phyloP scores from a whole-genome alignment of 1,140 invertebrate genomes.

The Ostrea denselamellosa region DNA sequence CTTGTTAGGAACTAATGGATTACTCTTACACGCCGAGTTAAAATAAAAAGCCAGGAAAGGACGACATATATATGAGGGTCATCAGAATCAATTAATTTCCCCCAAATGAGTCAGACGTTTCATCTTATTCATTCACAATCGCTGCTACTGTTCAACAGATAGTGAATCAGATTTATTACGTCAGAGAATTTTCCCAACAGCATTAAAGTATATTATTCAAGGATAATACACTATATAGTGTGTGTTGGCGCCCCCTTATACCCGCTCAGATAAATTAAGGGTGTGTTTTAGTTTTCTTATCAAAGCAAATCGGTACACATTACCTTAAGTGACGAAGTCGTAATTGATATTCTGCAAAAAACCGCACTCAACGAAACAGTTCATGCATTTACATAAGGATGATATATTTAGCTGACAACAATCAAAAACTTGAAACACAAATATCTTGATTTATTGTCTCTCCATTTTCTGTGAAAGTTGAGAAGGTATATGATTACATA shows the following conservation, averaged over 20 bases:
- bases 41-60: neutral
- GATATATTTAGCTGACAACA: neutral
- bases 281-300: conserved; percentile 29
- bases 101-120: neutral
- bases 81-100: conserved; percentile 11
- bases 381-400: neutral
- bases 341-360: neutral
- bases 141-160: neutral
- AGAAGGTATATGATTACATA: no score
- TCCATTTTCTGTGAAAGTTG: neutral
- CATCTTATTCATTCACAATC: conserved; percentile 19
- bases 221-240: neutral
- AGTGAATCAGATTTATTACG: conserved; percentile 15
- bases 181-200: neutral
- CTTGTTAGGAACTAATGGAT: neutral
- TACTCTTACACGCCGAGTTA: neutral
- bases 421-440: neutral
- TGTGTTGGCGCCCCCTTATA: neutral
- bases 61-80: neutral
- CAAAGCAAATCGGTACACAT: neutral
- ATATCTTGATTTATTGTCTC: neutral
- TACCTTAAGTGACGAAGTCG: neutral
- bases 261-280: conserved; percentile 10
- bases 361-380: neutral
- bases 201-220: neutral